Percentiles rank a stretch among this genome's conserved stretches.
Conservation (phyloP, 2,113 vertebrate genomes). For the Sclerurus mexicanus region DNA sequence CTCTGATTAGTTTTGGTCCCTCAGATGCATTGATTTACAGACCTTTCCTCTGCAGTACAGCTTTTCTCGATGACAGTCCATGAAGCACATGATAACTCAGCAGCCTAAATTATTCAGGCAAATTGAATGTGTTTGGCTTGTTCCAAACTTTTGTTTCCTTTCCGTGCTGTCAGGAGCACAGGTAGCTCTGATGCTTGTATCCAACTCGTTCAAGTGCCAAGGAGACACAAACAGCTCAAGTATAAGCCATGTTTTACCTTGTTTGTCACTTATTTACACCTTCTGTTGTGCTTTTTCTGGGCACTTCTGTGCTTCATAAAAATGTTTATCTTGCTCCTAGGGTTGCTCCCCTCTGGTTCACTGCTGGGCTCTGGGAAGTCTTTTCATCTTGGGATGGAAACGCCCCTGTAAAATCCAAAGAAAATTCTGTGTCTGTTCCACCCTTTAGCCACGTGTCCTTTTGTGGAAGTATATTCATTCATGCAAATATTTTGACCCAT, state of each 20-base stretch:
- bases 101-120: slow-evolving; percentile 49
- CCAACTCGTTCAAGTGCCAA: neutral
- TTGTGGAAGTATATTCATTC: neutral
- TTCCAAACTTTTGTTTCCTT: slow-evolving; percentile 47
- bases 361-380: neutral
- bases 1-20: neutral
- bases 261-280: neutral
- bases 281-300: neutral
- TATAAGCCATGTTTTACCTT: neutral
- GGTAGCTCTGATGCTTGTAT: slow-evolving; percentile 6
- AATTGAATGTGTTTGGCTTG: slow-evolving; percentile 52
- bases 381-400: neutral
- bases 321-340: neutral
- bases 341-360: neutral
- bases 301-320: neutral
- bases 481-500: neutral
- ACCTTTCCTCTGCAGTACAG: neutral
- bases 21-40: slow-evolving; percentile 40
- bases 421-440: neutral
- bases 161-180: slow-evolving; percentile 35
- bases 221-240: neutral
- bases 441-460: neutral
- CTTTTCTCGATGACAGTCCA: slow-evolving; percentile 3
- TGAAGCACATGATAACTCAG: slow-evolving; percentile 42
- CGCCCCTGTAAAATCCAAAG: neutral